Evolutionary conservation across 2,797 vertebrate genomes (phyloP), one percentile per base, ranked within the genome.

Genomic region (Sebastes kiyomatsui): DNA sequence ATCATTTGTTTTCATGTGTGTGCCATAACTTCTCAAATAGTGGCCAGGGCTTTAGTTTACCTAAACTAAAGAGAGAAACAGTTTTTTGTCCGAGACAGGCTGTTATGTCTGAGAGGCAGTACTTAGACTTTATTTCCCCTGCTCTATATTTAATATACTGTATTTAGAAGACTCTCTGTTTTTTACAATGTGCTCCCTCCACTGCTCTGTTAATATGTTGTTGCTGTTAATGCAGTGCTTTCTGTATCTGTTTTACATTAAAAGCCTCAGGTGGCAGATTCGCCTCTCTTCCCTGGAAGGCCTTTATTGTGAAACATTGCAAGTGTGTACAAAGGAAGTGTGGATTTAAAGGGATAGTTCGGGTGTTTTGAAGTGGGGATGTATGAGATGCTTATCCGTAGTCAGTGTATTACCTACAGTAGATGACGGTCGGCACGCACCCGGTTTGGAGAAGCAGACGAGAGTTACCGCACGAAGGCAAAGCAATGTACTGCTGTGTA

Each of bases 1-100:
- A 81, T 77, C 62, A 38, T 88, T 49, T 86, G 64, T 89, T 65
- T 90, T 68, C 74, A 6, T 58, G 18, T 35, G 30, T 64, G 49
- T 25, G 28, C 42, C 18, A 64, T 86, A 72, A 42, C 82, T 75
- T 59, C 75, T 81, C 67, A 67, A 71, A 69, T 35, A 59, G 67
- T 67, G 33, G 22, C 28, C 66, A 11, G 16, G 27, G 55, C 52
- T 67, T 80, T 69, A 77, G 72, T 87, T 87, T 86, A 82, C 72
- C 28, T 81, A 59, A 49, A 18, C 65, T 76, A 22, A 72, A 71
- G 42, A 74, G 35, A 70, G 58, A 66, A 64, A 5, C 25, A 5
- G 12, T 12, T 33, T 56, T 77, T 79, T 67, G 61, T 80, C 49
- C 14, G 54, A 74, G 68, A 4, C 12, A 11, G 58, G 11, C 18